These are phyloP conservation scores for Denticeps clupeoides DNA, from an alignment of 2,797 vertebrate genomes.

Conservation along the genomic window DNA sequence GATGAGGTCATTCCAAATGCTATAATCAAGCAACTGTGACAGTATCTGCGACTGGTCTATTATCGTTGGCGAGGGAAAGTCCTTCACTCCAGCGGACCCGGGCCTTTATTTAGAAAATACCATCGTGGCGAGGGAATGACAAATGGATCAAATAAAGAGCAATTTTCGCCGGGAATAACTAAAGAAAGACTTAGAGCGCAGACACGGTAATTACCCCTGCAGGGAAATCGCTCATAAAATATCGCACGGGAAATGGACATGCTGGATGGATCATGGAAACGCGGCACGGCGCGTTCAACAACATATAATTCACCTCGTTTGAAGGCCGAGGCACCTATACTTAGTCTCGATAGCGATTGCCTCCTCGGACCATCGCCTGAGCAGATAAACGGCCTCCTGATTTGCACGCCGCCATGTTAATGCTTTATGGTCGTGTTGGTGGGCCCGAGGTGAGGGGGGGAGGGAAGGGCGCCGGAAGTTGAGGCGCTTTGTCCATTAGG, in stretches of 20 bases:
- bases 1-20: conserved; percentile 34
- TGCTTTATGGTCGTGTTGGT: neutral
- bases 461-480: neutral
- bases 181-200: conserved; percentile 49
- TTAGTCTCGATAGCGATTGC: too few species aligned
- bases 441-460: neutral
- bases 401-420: neutral
- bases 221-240: conserved; percentile 50
- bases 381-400: neutral
- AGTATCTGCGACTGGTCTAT: conserved; percentile 40
- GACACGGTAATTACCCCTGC: conserved; percentile 54
- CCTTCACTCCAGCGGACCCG: conserved; percentile 32
- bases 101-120: conserved; percentile 51
- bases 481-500: neutral
- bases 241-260: conserved; percentile 40
- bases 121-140: conserved; percentile 53
- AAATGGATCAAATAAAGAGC: conserved; percentile 49
- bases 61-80: conserved; percentile 43
- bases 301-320: conserved; percentile 24
- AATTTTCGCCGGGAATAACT: conserved; percentile 59
- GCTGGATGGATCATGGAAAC: conserved; percentile 36
- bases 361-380: conserved; percentile 7
- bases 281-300: conserved; percentile 27
- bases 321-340: conserved; percentile 21
- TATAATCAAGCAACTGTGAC: conserved; percentile 38